A percentile compares a stretch with the other conserved stretches of the same genome.
phyloP scores from a whole-genome alignment of 1,140 invertebrate genomes.

The Eumaeus atala region DNA sequence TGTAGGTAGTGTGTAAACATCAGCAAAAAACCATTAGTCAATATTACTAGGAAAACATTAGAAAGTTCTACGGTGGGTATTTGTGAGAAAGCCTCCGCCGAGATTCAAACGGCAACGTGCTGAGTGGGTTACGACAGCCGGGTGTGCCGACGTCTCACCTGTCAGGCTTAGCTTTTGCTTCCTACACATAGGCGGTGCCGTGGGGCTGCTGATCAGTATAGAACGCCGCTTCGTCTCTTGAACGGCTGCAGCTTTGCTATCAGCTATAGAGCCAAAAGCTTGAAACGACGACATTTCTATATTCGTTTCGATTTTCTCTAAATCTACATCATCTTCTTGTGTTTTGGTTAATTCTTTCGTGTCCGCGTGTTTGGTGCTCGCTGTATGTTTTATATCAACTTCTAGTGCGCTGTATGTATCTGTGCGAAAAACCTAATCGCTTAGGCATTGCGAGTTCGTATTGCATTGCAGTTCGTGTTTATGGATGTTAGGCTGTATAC shows the following conservation, averaged over 20 bases:
- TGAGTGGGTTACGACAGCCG: constrained; percentile 42
- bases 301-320: constrained; percentile 6
- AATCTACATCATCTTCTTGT: background rate
- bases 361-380: constrained; percentile 29
- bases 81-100: constrained; percentile 26
- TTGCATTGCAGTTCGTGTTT: constrained; percentile 18
- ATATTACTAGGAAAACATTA: constrained; percentile 8
- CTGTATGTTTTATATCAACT: constrained; percentile 30
- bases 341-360: constrained; percentile 6
- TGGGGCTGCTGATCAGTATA: constrained; percentile 53
- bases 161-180: constrained; percentile 74
- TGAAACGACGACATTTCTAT: background rate
- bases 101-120: constrained; percentile 22
- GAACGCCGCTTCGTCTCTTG: constrained; percentile 43
- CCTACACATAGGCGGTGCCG: constrained; percentile 66
- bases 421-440: constrained; percentile 56
- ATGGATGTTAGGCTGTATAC: too few species aligned
- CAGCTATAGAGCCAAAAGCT: too few species aligned
- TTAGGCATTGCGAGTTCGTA: constrained; percentile 46
- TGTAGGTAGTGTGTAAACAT: too few species aligned
- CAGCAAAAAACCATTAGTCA: constrained; percentile 7
- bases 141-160: constrained; percentile 75
- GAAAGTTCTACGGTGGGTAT: constrained; percentile 20
- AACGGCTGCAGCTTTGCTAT: constrained; percentile 8
- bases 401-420: constrained; percentile 54